phyloP scores from a whole-genome alignment of 2,888 invertebrate genomes.

The Caenorhabditis parvicauda region DNA sequence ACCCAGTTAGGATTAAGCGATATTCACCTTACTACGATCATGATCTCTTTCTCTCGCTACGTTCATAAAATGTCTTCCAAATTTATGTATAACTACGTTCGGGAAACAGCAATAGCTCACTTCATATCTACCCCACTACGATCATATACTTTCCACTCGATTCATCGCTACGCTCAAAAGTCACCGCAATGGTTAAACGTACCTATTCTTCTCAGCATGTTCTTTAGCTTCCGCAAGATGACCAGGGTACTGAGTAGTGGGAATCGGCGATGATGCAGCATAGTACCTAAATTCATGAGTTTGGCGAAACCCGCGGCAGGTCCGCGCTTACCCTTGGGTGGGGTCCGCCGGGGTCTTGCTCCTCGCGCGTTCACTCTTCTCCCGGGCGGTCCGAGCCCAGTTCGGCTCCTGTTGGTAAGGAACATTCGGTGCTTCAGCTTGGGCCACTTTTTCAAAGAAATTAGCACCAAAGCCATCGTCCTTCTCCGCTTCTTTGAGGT shows the following conservation, averaged over 20 bases:
- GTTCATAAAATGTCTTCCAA: too few relatives aligned
- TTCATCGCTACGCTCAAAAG: too few relatives aligned
- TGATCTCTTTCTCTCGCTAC: too few relatives aligned
- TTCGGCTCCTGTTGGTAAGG: conserved; percentile 37
- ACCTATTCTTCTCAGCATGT: conserved; percentile 35
- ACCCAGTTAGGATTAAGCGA: too few relatives aligned
- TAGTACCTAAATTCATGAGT: conserved; percentile 9
- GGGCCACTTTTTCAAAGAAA: conserved; percentile 43
- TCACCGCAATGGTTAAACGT: neutral
- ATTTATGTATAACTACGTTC: too few relatives aligned
- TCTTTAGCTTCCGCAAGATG: conserved; percentile 40
- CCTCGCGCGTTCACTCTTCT: conserved; percentile 42
- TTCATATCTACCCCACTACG: too few relatives aligned
- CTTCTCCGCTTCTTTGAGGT: conserved; percentile 37
- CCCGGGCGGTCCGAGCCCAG: conserved; percentile 42
- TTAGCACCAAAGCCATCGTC: conserved; percentile 35
- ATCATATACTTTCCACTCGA: too few relatives aligned
- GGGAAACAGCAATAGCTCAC: too few relatives aligned
- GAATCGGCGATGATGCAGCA: conserved; percentile 26
- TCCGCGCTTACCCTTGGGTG: neutral
- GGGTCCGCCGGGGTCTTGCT: conserved; percentile 39
- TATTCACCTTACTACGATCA: too few relatives aligned
- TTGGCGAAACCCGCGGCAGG: too few relatives aligned
- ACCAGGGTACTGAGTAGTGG: conserved; percentile 20
- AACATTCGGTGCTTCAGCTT: conserved; percentile 42